These are phyloP conservation scores for Wasmannia auropunctata DNA, from an alignment of 1,140 invertebrate genomes.

Conservation along the genomic window DNA sequence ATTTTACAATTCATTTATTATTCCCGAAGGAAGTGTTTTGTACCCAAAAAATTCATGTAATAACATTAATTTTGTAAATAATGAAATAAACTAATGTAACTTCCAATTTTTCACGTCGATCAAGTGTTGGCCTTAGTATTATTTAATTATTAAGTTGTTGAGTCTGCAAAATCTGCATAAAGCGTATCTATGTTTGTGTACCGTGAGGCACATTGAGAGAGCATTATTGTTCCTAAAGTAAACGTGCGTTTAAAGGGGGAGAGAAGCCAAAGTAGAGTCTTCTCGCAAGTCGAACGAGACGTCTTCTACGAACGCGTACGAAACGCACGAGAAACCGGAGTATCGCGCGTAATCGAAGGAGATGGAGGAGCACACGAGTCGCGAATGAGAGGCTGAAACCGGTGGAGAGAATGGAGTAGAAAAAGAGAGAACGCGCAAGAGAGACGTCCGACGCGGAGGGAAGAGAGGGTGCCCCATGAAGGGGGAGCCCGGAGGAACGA, in stretches of 20 bases:
- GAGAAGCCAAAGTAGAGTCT: neutral
- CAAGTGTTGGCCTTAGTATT: neutral
- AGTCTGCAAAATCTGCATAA: neutral
- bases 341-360: conserved; percentile 41
- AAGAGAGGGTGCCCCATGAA: conserved; percentile 54
- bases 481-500: conserved; percentile 66
- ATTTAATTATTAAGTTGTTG: neutral
- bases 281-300: neutral
- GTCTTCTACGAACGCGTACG: neutral
- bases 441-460: neutral
- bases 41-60: neutral
- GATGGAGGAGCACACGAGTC: neutral
- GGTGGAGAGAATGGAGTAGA: conserved; percentile 43
- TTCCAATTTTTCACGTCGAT: neutral
- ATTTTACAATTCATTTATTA: neutral
- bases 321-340: conserved; percentile 8
- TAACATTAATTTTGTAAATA: conserved; percentile 7
- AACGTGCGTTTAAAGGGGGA: neutral
- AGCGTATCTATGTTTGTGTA: neutral
- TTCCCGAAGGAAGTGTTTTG: neutral
- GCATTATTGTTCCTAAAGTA: neutral
- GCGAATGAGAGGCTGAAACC: conserved; percentile 26
- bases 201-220: neutral
- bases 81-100: neutral
- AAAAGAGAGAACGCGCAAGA: conserved; percentile 1